phyloP scores from a whole-genome alignment of 1,140 invertebrate genomes.

The Pemphigus obesinymphae region DNA sequence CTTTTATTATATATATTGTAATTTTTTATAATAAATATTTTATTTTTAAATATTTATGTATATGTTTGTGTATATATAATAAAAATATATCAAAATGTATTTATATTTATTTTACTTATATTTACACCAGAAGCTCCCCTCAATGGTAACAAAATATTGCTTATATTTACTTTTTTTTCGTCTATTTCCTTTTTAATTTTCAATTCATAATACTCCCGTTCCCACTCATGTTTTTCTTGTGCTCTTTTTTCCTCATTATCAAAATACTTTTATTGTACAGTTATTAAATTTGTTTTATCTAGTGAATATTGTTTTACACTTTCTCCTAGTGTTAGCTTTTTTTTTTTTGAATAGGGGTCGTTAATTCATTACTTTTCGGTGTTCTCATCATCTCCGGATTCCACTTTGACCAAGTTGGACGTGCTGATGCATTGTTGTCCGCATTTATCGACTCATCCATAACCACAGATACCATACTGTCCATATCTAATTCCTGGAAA shows the following conservation, averaged over 20 bases:
- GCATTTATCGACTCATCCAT: neutral
- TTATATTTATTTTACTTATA: too few species aligned
- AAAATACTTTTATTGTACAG: neutral
- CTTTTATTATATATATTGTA: too few species aligned
- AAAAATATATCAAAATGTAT: too few species aligned
- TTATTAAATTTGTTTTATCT: neutral
- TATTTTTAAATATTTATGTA: too few species aligned
- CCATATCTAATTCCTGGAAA: neutral
- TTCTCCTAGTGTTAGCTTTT: neutral
- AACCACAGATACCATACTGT: too few species aligned
- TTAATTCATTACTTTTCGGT: neutral
- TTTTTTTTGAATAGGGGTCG: neutral
- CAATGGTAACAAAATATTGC: too few species aligned
- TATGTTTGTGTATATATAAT: too few species aligned
- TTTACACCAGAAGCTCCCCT: too few species aligned
- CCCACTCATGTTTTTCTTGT: neutral
- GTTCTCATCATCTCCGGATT: neutral
- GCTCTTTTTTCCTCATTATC: neutral
- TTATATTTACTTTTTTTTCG: too few species aligned
- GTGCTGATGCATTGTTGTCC: neutral
- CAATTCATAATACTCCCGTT: neutral
- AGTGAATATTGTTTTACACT: neutral
- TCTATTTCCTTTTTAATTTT: neutral
- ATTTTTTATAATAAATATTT: too few species aligned
- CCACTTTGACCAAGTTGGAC: neutral